Conservation (phyloP, 2,888 invertebrate species). For the Sesia apiformis region DNA sequence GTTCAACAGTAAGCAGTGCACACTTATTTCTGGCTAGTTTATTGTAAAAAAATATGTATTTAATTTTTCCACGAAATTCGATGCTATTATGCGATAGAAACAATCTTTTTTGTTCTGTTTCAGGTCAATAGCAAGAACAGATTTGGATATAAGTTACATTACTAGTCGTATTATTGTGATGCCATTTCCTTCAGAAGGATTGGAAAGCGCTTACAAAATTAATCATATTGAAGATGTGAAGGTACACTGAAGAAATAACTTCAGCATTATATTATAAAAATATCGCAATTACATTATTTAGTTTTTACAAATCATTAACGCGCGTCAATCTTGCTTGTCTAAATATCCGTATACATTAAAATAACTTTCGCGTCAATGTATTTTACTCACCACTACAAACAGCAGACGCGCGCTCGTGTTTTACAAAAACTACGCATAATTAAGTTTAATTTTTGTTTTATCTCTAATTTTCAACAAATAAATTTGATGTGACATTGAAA, state of each 20-base stretch:
- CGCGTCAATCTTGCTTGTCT: no score
- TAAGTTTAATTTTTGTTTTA: background rate
- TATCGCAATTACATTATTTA: no score
- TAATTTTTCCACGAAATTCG: no score
- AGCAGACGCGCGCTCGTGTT: no score
- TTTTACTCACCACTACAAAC: no score
- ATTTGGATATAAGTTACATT: slow-evolving; percentile 93
- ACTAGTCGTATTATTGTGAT: slow-evolving; percentile 94
- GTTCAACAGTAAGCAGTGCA: slow-evolving; percentile 93
- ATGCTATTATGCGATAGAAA: background rate
- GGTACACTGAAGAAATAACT: slow-evolving; percentile 21
- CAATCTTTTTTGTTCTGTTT: slow-evolving; percentile 18
- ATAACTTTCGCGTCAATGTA: no score
- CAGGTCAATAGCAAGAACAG: slow-evolving; percentile 87
- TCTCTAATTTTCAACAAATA: background rate
- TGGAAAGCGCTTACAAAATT: slow-evolving; percentile 93
- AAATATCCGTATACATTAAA: no score
- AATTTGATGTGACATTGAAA: no score
- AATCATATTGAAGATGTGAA: slow-evolving; percentile 95
- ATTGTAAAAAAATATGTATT: no score
- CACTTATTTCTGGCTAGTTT: no score
- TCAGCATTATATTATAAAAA: no score
- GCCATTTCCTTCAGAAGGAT: slow-evolving; percentile 95
- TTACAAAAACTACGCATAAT: background rate
- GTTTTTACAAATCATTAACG: no score